Evolutionary conservation across 2,888 invertebrate genomes (phyloP).

Genomic region (Chrysolina haemoptera): DNA sequence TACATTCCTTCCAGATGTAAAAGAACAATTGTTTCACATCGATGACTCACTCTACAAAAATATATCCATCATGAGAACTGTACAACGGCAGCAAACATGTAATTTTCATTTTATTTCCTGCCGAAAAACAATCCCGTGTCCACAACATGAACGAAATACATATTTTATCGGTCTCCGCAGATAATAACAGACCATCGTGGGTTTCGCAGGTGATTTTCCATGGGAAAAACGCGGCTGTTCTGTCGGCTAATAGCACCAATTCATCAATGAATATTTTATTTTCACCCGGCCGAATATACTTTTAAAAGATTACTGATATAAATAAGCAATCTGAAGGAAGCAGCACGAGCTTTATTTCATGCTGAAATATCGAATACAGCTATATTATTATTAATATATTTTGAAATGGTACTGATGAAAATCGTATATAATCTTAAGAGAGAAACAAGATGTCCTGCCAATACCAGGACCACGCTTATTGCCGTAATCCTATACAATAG

Average conservation of each 20-base stretch:
- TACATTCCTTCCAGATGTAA: not conserved
- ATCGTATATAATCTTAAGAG: too few species aligned
- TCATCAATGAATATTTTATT: conserved; percentile 61
- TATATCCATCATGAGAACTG: conserved; percentile 19
- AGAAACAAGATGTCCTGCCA: too few species aligned
- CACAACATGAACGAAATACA: conserved; percentile 52
- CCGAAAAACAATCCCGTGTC: conserved; percentile 19
- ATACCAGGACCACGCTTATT: too few species aligned
- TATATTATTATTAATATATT: too few species aligned
- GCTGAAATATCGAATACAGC: too few species aligned
- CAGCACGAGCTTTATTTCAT: not conserved
- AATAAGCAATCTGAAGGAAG: conserved; percentile 17
- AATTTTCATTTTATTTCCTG: conserved; percentile 23
- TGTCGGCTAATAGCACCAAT: conserved; percentile 57
- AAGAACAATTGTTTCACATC: not conserved
- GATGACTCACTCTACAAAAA: not conserved
- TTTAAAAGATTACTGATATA: conserved; percentile 45
- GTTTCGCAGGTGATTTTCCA: conserved; percentile 64
- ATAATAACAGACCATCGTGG: conserved; percentile 61
- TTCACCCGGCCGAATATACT: conserved; percentile 40
- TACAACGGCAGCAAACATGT: not conserved
- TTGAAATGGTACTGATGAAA: too few species aligned
- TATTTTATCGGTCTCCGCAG: conserved; percentile 62
- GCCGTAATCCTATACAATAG: too few species aligned
- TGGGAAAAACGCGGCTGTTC: conserved; percentile 61